Evolutionary conservation across 2,888 invertebrate genomes (phyloP), one percentile per base, ranked within the genome.

Genomic region (Andrena flavipes): DNA sequence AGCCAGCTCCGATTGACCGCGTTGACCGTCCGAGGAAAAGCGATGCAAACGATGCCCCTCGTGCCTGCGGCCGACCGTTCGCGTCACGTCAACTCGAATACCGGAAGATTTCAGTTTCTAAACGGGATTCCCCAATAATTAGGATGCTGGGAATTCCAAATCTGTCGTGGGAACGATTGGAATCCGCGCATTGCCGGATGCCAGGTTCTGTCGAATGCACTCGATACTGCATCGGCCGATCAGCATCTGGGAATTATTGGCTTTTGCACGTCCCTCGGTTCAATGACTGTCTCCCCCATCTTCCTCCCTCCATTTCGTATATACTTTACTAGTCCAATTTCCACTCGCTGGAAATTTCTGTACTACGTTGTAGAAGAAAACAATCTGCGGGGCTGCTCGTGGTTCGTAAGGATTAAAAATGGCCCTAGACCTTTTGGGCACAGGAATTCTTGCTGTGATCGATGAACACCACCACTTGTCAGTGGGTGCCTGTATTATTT

Each of bases 131-230:
- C 49, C 23, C 59, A 59, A 71, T 71, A 77, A 77, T 77, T 71
- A 77, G 76, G 70, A 77, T 77, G 59, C 71, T 51, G 60, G 8
- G 65, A 16, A 77, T 67, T 77, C 76, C 76, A 3, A 29, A 59
- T 65, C 59, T 67, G 59, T 65, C 71, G 71, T 20, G 2, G 76
- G 56, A 35, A 60, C 26, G 60, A 70, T 59, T n/a, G 76, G 71
- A 65, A 77, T 77, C 35, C 64, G 20, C 20, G 59, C 56, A 33
- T 35, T 54, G 26, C 35, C 49, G 30, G 23, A 8, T n/a, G 67
- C 20, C 56, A 64, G 54, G 63, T 48, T 64, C 64, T 10, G 33
- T 56, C 63, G 54, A 29, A 26, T 26, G 51, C 23, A 23, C 56
- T 26, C 23, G 56, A 56, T 23, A 26, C 23, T 23, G 56, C 23